Evolutionary conservation across 2,797 vertebrate genomes (phyloP), one percentile per base, ranked within the genome.

Genomic region (Allobates femoralis): DNA sequence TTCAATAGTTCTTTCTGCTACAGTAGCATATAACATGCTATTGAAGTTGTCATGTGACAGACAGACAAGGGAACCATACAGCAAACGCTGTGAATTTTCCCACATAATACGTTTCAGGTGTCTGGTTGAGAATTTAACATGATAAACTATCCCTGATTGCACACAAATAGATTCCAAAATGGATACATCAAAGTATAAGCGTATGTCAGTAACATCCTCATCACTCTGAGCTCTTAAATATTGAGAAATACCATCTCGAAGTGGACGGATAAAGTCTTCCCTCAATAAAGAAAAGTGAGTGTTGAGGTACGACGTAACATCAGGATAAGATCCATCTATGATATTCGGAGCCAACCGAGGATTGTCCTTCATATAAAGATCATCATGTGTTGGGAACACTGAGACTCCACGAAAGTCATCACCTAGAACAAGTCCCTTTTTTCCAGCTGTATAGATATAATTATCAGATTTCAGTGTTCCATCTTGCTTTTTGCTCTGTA

Each of bases 241-340:
- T 4, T 89, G 74, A 37, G 86, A 82, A 76, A 90, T 90, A 8
- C 90, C 90, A 60, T 90, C 89, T 60, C 89, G 86, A 26, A 90
- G 75, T 23, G 90, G 90, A 10, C 85, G 86, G 53, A 90, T 56
- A 55, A 90, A 90, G 78, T 90, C 90, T 83, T 90, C 89, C 16
- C 86, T 77, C 2, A 89, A 71, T 51, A 90, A 81, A 26, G 88
- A 84, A 74, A 90, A 90, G 41, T 90, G 90, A 23, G 84, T 89
- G 21, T 90, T 88, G 32, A 90, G 86, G 90, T 90, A 90, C 12
- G 84, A 90, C 26, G 81, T 80, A 26, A 81, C 74, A 71, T 90
- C 86, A 67, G 81, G 37, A 83, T 90, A 90, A 58, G 77, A 79
- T 60, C 84, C 75, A 28, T 53, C 77, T 26, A 87, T 51, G 4